Conservation (phyloP, 1,140 invertebrate genomes). For the Zelostemma sp. region DNA sequence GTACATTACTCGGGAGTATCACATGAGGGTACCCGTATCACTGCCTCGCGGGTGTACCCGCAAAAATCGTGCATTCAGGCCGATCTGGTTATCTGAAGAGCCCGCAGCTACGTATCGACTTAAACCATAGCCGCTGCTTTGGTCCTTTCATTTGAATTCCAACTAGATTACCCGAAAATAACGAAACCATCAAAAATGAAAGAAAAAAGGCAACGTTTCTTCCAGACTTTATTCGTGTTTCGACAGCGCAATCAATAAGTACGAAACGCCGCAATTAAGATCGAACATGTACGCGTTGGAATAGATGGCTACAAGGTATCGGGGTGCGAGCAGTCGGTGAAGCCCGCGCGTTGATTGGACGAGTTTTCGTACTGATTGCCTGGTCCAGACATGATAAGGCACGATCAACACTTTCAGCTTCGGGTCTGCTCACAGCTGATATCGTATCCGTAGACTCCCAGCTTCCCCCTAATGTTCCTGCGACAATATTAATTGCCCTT, state of each 20-base stretch:
- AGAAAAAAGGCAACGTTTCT: no score
- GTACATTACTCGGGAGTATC: slow-evolving; percentile 58
- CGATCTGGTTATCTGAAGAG: slow-evolving; percentile 61
- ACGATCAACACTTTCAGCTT: slow-evolving; percentile 65
- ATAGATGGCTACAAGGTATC: slow-evolving; percentile 7
- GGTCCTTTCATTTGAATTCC: background rate
- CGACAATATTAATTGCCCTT: background rate
- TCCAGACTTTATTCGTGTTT: no score
- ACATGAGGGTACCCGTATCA: slow-evolving; percentile 64
- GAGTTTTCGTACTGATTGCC: slow-evolving; percentile 54
- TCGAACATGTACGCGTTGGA: background rate
- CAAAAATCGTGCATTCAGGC: slow-evolving; percentile 60
- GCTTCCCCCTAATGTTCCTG: slow-evolving; percentile 9
- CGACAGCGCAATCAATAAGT: background rate
- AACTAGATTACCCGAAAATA: background rate
- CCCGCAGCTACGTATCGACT: slow-evolving; percentile 60
- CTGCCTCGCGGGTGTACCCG: slow-evolving; percentile 43
- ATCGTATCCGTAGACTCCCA: slow-evolving; percentile 55
- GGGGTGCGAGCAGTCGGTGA: slow-evolving; percentile 53
- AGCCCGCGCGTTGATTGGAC: slow-evolving; percentile 45
- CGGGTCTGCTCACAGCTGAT: slow-evolving; percentile 61
- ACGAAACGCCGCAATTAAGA: background rate
- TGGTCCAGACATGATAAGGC: slow-evolving; percentile 66
- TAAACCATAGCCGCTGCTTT: slow-evolving; percentile 42
- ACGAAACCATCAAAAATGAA: background rate